These are phyloP conservation scores for Hirtodrosophila duncani DNA, from an alignment of 2,888 invertebrate species.

Conservation along the genomic window DNA sequence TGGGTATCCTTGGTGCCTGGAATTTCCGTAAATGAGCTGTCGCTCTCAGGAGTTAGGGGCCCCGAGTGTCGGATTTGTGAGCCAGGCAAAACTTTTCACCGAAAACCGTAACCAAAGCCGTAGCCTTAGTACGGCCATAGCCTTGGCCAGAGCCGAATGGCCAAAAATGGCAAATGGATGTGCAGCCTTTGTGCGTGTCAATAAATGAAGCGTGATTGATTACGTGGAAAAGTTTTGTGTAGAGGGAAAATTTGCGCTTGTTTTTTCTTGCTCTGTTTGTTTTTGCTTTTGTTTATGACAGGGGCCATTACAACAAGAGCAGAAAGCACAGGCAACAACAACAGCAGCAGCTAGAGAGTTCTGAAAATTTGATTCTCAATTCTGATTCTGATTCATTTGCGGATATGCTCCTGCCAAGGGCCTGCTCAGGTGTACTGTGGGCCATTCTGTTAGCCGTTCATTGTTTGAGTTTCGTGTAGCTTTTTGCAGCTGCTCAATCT, in stretches of 20 bases:
- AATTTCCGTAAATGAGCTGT: constrained; percentile 56
- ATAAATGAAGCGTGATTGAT: constrained; percentile 73
- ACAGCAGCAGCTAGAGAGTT: no score
- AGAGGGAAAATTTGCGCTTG: constrained; percentile 43
- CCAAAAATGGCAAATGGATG: no score
- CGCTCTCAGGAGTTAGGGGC: constrained; percentile 30
- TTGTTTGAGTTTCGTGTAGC: constrained; percentile 70
- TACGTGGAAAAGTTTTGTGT: constrained; percentile 63
- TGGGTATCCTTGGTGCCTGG: no score
- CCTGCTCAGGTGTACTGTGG: constrained; percentile 46
- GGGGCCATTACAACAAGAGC: constrained; percentile 5
- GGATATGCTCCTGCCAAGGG: no score
- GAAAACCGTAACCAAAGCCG: background rate
- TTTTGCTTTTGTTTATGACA: constrained; percentile 63
- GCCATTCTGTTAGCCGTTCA: constrained; percentile 46
- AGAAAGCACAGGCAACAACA: constrained; percentile 7
- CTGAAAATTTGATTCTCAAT: no score
- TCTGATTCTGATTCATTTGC: no score
- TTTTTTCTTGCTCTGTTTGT: no score
- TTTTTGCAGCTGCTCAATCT: constrained; percentile 34
- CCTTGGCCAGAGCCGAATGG: constrained; percentile 31
- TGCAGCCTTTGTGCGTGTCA: constrained; percentile 63
- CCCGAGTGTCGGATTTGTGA: constrained; percentile 42
- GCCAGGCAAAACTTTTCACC: constrained; percentile 54
- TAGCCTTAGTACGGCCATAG: constrained; percentile 1